phyloP scores from a whole-genome alignment of 1,140 invertebrate species.

The Vanessa atalanta region DNA sequence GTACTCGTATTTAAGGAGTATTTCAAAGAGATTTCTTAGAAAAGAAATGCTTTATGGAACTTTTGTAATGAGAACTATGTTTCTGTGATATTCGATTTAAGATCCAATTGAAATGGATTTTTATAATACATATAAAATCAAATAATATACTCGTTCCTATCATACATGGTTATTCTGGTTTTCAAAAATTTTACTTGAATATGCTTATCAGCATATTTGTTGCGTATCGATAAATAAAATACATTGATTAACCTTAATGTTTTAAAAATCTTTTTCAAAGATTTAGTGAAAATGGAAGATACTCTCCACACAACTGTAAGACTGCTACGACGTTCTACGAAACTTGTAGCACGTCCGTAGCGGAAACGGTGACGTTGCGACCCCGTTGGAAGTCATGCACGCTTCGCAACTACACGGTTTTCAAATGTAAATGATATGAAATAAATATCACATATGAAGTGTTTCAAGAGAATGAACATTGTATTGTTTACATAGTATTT shows the following conservation, averaged over 20 bases:
- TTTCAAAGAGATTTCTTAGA: conserved; percentile 1
- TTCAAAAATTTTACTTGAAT: not conserved
- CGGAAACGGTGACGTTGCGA: not conserved
- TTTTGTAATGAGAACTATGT: conserved; percentile 7
- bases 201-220: not conserved
- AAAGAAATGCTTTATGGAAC: not conserved
- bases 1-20: not conserved
- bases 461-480: too few relatives aligned
- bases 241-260: not conserved
- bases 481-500: too few relatives aligned
- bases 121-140: too few relatives aligned
- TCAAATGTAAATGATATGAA: too few relatives aligned
- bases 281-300: not conserved
- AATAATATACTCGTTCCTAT: too few relatives aligned
- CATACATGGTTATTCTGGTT: too few relatives aligned
- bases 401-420: too few relatives aligned
- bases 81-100: not conserved
- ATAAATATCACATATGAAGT: too few relatives aligned
- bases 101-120: not conserved
- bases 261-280: not conserved
- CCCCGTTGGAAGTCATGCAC: not conserved
- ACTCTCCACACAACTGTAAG: not conserved
- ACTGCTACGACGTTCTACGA: not conserved
- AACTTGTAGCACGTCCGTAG: conserved; percentile 11
- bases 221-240: not conserved